Evolutionary conservation across 2,888 invertebrate genomes (phyloP).

Genomic region (Scotopteryx bipunctaria): DNA sequence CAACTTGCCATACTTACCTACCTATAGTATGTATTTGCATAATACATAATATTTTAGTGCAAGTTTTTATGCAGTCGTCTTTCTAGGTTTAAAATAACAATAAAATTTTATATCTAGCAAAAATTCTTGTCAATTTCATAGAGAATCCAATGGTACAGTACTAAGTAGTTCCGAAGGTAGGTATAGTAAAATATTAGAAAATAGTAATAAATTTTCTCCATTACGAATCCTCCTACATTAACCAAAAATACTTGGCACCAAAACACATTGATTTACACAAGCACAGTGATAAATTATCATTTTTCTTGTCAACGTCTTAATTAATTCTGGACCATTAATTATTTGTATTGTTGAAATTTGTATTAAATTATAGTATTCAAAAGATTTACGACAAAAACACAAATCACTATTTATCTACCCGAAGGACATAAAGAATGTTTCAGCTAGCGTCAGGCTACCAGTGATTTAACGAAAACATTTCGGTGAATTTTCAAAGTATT

Average conservation of each 20-base stretch:
- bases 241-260: conserved; percentile 19
- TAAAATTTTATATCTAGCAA: too few relatives aligned
- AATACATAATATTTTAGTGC: conserved; percentile 6
- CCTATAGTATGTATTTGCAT: background rate
- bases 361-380: conserved; percentile 22
- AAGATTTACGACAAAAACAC: conserved; percentile 30
- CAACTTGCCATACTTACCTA: conserved; percentile 6
- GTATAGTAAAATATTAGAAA: too few relatives aligned
- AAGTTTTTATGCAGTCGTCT: background rate
- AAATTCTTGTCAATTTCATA: conserved; percentile 6
- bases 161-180: too few relatives aligned
- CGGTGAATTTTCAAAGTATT: conserved; percentile 12
- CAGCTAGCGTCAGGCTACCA: conserved; percentile 9
- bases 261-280: conserved; percentile 26
- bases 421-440: conserved; percentile 22
- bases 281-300: conserved; percentile 19
- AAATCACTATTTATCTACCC: conserved; percentile 32
- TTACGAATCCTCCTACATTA: background rate
- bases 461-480: conserved; percentile 9
- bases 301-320: conserved; percentile 26
- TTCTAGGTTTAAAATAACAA: too few relatives aligned
- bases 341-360: conserved; percentile 26
- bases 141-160: too few relatives aligned
- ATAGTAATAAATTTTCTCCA: conserved; percentile 10
- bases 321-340: conserved; percentile 32